Conservation (phyloP, 2,113 vertebrate species). For the Pseudopipra pipra region DNA sequence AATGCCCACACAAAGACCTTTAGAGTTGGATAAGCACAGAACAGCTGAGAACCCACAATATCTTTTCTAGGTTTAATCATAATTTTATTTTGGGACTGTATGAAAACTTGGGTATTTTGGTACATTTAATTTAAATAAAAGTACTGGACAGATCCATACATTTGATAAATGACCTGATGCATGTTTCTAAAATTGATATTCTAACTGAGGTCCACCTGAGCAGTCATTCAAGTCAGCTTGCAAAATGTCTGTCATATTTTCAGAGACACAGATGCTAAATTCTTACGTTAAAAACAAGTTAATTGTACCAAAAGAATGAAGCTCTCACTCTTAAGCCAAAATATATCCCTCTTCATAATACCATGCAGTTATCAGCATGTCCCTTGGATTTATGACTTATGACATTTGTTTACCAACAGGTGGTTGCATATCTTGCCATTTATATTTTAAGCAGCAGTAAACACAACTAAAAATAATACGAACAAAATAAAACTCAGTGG, state of each 20-base stretch:
- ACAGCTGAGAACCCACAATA: background rate
- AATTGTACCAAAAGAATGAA: conserved; percentile 13
- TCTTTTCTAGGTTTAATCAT: background rate
- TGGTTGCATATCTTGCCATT: conserved; percentile 13
- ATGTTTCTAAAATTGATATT: background rate
- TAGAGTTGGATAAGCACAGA: accelerated
- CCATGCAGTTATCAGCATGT: background rate
- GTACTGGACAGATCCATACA: background rate
- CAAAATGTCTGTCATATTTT: background rate
- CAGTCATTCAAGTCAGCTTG: background rate
- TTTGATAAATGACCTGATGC: background rate
- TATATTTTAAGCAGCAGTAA: conserved; percentile 60
- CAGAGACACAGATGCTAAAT: background rate
- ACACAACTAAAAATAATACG: conserved; percentile 56
- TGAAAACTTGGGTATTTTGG: background rate
- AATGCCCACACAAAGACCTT: background rate
- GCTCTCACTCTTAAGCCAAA: background rate
- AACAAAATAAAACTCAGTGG: background rate
- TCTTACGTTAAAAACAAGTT: background rate
- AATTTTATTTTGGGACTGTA: background rate
- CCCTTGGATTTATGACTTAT: conserved; percentile 49
- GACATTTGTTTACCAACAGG: conserved; percentile 36
- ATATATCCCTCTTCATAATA: background rate
- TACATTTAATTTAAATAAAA: background rate
- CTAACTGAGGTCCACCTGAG: background rate